Percentiles rank a stretch among this genome's conserved stretches.
These are phyloP conservation scores for Hypsopygia costalis DNA, from an alignment of 2,888 invertebrate genomes.

Conservation along the genomic window DNA sequence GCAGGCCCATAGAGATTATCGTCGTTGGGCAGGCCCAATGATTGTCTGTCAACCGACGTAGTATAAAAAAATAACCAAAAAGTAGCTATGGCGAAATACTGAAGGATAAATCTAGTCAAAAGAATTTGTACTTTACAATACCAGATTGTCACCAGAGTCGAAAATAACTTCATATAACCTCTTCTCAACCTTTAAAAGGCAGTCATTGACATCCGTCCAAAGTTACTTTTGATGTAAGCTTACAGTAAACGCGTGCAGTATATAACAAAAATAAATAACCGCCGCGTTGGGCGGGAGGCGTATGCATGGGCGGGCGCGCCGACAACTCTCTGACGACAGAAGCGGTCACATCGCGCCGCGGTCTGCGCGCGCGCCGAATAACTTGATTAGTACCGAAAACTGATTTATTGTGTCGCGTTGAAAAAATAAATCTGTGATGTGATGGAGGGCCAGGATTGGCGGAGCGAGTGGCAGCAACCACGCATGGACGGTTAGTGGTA, in stretches of 20 bases:
- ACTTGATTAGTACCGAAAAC: constrained; percentile 68
- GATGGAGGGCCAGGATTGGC: constrained; percentile 77
- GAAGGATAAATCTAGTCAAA: too few species aligned
- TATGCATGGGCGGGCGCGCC: constrained; percentile 38
- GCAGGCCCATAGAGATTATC: too few species aligned
- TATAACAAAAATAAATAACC: constrained; percentile 50
- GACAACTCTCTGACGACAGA: constrained; percentile 88
- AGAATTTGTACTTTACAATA: too few species aligned
- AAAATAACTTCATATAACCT: too few species aligned
- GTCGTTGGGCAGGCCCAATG: too few species aligned
- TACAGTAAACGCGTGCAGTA: constrained; percentile 16
- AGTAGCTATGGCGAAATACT: too few species aligned
- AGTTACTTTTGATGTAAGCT: too few species aligned
- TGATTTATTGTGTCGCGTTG: constrained; percentile 78
- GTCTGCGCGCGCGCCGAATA: constrained; percentile 56
- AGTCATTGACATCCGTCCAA: too few species aligned
- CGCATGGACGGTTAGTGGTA: constrained; percentile 69
- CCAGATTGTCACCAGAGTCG: too few species aligned
- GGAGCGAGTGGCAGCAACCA: constrained; percentile 69
- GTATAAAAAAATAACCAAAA: too few species aligned
- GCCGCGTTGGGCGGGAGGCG: constrained; percentile 55
- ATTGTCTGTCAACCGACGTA: too few species aligned
- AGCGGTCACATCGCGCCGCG: constrained; percentile 77
- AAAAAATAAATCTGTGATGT: constrained; percentile 73
- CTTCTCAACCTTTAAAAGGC: too few species aligned